Percentiles rank a stretch among this genome's conserved stretches.
phyloP scores from a whole-genome alignment of 2,113 vertebrate genomes.

The Collichthys lucidus region DNA sequence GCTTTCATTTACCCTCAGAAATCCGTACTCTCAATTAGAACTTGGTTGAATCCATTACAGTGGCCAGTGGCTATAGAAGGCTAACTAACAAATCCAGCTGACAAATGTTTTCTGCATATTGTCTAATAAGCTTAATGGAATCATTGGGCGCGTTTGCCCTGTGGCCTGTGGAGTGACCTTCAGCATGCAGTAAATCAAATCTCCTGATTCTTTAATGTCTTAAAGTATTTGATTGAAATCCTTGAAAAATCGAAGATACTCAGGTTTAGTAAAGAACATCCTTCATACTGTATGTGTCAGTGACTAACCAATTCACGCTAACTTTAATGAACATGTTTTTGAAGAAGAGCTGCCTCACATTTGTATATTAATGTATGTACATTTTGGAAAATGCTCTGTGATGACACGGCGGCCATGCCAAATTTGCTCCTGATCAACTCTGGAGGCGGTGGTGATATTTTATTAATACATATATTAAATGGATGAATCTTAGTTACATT shows the following conservation, averaged over 20 bases:
- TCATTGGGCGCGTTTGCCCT: neutral
- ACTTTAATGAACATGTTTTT: too few relatives aligned
- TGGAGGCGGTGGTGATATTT: neutral
- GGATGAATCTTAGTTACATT: neutral
- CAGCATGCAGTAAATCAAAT: neutral
- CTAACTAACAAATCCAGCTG: neutral
- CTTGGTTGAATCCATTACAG: neutral
- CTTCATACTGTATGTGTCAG: neutral
- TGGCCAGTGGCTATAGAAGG: neutral
- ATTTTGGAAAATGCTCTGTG: neutral
- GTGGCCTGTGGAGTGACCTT: constrained; percentile 11
- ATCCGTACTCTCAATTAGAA: constrained; percentile 1
- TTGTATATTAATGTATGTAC: neutral
- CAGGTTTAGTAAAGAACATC: neutral
- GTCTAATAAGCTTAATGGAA: constrained; percentile 9
- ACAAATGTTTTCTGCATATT: constrained; percentile 19
- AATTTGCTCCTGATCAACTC: neutral
- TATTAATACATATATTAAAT: neutral
- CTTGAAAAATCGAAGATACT: neutral
- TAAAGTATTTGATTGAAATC: neutral
- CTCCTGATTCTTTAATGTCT: neutral
- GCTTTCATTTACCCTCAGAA: constrained; percentile 5
- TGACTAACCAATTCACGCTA: neutral
- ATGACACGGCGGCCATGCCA: neutral
- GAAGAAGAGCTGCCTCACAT: neutral